Evolutionary conservation across 2,797 vertebrate species (phyloP).

Genomic region (Tinamus major): DNA sequence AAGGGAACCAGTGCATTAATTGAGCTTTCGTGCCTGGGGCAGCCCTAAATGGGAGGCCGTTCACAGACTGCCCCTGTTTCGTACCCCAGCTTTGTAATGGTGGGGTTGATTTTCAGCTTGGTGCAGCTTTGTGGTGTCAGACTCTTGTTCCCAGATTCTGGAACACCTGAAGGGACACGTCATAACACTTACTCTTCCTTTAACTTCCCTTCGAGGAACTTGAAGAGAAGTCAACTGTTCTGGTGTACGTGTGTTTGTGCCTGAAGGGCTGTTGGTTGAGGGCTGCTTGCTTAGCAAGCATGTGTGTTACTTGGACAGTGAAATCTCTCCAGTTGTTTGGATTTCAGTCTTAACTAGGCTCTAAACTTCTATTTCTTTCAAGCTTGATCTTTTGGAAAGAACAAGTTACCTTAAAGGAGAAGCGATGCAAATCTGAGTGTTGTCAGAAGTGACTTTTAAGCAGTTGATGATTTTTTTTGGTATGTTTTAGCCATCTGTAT

Average conservation of each 20-base stretch:
- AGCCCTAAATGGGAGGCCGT: neutral
- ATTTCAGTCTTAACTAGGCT: neutral
- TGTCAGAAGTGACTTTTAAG: neutral
- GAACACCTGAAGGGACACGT: fast-evolving
- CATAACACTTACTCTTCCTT: neutral
- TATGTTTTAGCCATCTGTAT: neutral
- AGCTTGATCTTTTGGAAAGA: neutral
- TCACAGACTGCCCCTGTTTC: neutral
- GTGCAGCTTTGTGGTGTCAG: neutral
- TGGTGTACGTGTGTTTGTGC: neutral
- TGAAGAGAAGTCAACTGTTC: neutral
- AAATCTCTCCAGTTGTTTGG: neutral
- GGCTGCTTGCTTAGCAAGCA: neutral
- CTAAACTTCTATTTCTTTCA: neutral
- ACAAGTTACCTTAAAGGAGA: neutral
- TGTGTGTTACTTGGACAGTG: neutral
- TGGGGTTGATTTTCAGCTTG: neutral
- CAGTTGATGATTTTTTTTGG: neutral
- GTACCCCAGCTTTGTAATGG: neutral
- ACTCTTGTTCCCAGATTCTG: neutral
- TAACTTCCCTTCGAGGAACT: neutral
- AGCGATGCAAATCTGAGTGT: neutral
- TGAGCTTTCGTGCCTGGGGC: neutral
- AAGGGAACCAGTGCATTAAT: neutral
- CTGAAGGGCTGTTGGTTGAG: neutral